Evolutionary conservation across 1,140 invertebrate species (phyloP), one percentile per base, ranked within the genome.

Genomic region (Diachasmimorpha longicaudata): DNA sequence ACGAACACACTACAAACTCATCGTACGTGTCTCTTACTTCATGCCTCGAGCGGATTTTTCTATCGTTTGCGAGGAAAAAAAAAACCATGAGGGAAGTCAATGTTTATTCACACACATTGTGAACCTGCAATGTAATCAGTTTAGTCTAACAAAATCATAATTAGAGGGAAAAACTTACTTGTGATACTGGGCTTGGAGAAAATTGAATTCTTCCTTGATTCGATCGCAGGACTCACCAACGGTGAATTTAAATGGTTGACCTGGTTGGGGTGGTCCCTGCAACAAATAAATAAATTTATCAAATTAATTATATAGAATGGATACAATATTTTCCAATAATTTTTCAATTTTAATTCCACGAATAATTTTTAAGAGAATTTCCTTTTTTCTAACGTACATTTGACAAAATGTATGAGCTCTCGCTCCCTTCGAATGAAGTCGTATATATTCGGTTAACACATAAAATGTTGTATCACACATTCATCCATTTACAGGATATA

Each of bases 201-300:
- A 96, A 86, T 93, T 95, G 82, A 96, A 96, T 87, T 96, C 95
- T 85, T 96, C 95, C 86, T 96, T 96, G 83, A 97, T 98, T 81
- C 96, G 91, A 86, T 98, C 97, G 88, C 96, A 96, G 31, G 95
- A 96, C 86, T 98, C 97, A 31, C 93, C 92, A 74, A 98, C 94
- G 19, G 96, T 97, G 88, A 97, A 97, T 89, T 98, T 98, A 85
- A 97, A 95, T 63, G 95, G 95, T 85, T 97, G 95, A 48, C 94
- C 93, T 75, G 95, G 94, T 81, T 95, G 94, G 74, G 94, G 94
- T 73, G 95, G 95, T 82, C 94, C 95, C 94, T 96, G 91, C 8
- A 91, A 92, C 79, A 81, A 83, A 83, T 86, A 79, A 81, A 82
- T n/a, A n/a, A n/a, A n/a, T n/a, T n/a, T 76, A 80, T 37, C 14